These are phyloP conservation scores for Eurosta solidaginis DNA, from an alignment of 1,140 invertebrate species.

Conservation along the genomic window DNA sequence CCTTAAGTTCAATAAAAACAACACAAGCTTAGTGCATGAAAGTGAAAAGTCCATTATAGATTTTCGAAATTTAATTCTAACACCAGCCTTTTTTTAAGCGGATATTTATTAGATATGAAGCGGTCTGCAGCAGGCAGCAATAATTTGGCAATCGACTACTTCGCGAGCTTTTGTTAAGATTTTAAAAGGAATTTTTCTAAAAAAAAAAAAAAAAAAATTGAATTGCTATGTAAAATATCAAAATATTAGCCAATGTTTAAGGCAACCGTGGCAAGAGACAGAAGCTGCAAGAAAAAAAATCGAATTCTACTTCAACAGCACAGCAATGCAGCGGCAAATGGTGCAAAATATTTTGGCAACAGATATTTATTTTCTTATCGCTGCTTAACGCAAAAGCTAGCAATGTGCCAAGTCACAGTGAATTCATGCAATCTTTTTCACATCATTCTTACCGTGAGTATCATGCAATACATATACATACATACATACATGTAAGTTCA, in stretches of 20 bases:
- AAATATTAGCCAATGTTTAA: not conserved
- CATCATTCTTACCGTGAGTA: no score
- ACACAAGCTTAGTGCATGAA: not conserved
- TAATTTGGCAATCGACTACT: not conserved
- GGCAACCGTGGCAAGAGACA: not conserved
- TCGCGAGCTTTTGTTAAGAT: not conserved
- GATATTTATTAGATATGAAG: no score
- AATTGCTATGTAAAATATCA: not conserved
- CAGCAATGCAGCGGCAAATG: not conserved
- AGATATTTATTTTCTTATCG: conserved; percentile 13
- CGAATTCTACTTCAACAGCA: not conserved
- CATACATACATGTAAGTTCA: no score
- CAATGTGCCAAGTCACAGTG: not conserved
- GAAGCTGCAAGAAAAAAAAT: not conserved
- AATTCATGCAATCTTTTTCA: no score
- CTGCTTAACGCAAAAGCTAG: no score
- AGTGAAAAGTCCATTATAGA: not conserved
- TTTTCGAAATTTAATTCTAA: not conserved
- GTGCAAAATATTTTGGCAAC: conserved; percentile 17
- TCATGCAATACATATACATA: no score
- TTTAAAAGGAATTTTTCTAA: not conserved
- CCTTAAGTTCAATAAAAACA: no score
- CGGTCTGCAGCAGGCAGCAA: not conserved
- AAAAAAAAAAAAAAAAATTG: not conserved
- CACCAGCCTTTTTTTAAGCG: not conserved